A percentile compares a stretch with the other conserved stretches of the same genome.
phyloP scores from a whole-genome alignment of 2,113 vertebrate species.

The Chionomys nivalis region DNA sequence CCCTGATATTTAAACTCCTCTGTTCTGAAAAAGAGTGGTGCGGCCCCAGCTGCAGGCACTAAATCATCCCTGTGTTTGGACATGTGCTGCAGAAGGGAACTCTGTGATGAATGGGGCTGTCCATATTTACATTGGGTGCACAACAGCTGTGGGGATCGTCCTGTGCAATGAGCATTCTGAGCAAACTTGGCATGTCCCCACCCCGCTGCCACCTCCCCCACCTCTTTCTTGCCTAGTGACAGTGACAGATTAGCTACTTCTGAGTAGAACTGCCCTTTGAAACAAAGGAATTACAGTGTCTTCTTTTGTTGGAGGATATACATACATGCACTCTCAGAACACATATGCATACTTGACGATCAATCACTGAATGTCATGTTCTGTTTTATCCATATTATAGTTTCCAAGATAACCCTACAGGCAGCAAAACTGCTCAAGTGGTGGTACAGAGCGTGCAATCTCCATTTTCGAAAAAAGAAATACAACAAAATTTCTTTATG shows the following conservation, averaged over 20 bases:
- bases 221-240: slow-evolving; percentile 69
- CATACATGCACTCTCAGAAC: not conserved
- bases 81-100: slow-evolving; percentile 79
- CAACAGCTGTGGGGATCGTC: slow-evolving; percentile 82
- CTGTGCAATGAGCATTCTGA: slow-evolving; percentile 74
- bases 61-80: slow-evolving; percentile 86
- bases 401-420: slow-evolving; percentile 69
- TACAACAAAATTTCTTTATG: not conserved
- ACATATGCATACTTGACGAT: not conserved
- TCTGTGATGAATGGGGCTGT: slow-evolving; percentile 88
- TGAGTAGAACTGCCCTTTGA: slow-evolving; percentile 73
- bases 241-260: slow-evolving; percentile 84
- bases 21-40: slow-evolving; percentile 74
- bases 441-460: not conserved
- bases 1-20: slow-evolving; percentile 77
- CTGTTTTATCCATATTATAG: not conserved
- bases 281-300: slow-evolving; percentile 56
- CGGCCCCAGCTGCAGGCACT: slow-evolving; percentile 84
- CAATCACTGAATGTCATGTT: not conserved
- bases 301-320: not conserved
- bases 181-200: slow-evolving; percentile 75
- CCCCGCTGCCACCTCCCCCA: slow-evolving; percentile 32
- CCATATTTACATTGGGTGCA: slow-evolving; percentile 83
- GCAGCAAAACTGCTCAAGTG: slow-evolving; percentile 53
- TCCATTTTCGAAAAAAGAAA: not conserved